Percentiles rank a stretch among this genome's conserved stretches.
Evolutionary conservation across 1,140 invertebrate species (phyloP).

Genomic region (Monomorium pharaonis): DNA sequence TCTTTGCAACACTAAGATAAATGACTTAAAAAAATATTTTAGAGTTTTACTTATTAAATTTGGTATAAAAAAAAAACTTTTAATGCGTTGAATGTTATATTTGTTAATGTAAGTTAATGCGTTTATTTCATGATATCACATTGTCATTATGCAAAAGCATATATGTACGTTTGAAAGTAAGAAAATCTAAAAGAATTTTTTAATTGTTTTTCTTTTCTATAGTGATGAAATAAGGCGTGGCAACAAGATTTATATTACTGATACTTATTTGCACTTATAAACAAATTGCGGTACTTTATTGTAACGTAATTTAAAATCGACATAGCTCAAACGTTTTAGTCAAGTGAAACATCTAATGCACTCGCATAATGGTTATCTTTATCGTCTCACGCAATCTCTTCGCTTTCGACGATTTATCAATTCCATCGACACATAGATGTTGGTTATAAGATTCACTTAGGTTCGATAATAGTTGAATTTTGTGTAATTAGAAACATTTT

Average conservation of each 20-base stretch:
- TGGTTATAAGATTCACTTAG: background rate
- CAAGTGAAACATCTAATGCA: constrained; percentile 28
- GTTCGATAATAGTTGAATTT: background rate
- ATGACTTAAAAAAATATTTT: background rate
- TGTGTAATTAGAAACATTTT: constrained; percentile 6
- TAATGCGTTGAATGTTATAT: background rate
- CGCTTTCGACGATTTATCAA: constrained; percentile 31
- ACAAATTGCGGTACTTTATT: constrained; percentile 38
- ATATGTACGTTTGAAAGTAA: background rate
- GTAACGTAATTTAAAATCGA: background rate
- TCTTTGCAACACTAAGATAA: background rate
- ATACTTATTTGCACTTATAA: constrained; percentile 38
- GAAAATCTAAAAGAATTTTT: background rate
- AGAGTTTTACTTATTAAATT: background rate
- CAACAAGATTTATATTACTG: background rate
- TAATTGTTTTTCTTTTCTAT: background rate
- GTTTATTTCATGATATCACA: background rate
- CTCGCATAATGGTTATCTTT: constrained; percentile 29
- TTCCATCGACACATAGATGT: background rate
- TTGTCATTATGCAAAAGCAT: background rate
- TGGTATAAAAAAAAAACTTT: background rate
- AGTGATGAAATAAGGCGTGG: constrained; percentile 29
- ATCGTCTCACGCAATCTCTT: constrained; percentile 31
- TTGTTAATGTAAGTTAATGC: background rate
- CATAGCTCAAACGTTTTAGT: constrained; percentile 16